phyloP scores from a whole-genome alignment of 2,888 invertebrate species.

The Andricus curvator region DNA sequence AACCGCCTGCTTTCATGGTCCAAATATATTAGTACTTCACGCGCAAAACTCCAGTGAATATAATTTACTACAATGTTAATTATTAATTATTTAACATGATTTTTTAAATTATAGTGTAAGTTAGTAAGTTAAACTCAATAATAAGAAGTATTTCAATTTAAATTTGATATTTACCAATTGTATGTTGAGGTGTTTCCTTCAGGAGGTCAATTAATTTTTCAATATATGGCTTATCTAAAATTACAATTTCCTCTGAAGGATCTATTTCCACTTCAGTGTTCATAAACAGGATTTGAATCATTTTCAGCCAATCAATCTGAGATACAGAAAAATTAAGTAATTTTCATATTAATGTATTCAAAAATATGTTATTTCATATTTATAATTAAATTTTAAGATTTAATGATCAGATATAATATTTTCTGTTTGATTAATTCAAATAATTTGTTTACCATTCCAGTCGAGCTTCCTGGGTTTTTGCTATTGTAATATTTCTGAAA shows the following conservation, averaged over 20 bases:
- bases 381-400: no score
- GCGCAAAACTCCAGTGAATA: slow-evolving; percentile 23
- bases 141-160: background rate
- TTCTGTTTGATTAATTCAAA: background rate
- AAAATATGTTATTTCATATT: no score
- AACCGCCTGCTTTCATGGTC: slow-evolving; percentile 3
- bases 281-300: slow-evolving; percentile 34
- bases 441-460: slow-evolving; percentile 3
- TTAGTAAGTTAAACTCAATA: background rate
- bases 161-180: background rate
- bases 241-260: slow-evolving; percentile 42
- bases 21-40: slow-evolving; percentile 27
- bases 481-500: slow-evolving; percentile 46
- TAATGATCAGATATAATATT: no score
- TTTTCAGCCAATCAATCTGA: slow-evolving; percentile 54
- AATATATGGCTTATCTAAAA: slow-evolving; percentile 50
- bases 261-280: slow-evolving; percentile 43
- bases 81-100: background rate
- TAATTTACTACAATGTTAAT: slow-evolving; percentile 18
- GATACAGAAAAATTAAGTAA: background rate
- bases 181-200: slow-evolving; percentile 43
- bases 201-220: slow-evolving; percentile 45
- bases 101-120: background rate
- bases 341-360: no score
- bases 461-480: background rate